A percentile compares a stretch with the other conserved stretches of the same genome.
These are phyloP conservation scores for Antechinus stuartii DNA, from an alignment of 2,113 vertebrate genomes.

Conservation along the genomic window DNA sequence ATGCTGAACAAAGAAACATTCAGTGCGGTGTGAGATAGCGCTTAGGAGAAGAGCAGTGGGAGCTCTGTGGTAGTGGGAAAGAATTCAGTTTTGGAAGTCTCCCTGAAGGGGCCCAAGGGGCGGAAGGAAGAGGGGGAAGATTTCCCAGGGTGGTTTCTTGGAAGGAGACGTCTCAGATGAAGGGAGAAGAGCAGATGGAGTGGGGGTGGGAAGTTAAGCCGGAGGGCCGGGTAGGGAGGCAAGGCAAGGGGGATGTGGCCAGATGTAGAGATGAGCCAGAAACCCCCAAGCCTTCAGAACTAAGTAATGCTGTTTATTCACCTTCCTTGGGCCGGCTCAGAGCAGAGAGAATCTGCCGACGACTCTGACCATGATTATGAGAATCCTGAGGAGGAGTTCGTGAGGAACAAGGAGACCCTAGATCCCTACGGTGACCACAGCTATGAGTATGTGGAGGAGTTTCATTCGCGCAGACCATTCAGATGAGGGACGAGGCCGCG, in stretches of 20 bases:
- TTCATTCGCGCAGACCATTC: background rate
- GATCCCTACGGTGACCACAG: constrained; percentile 63
- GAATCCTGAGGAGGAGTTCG: constrained; percentile 66
- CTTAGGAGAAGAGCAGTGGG: background rate
- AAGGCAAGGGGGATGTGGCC: no score
- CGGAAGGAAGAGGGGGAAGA: background rate
- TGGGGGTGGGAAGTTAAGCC: background rate
- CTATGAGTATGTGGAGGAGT: background rate
- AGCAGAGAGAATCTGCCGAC: background rate
- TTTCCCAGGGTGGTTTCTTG: background rate
- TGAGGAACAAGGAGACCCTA: constrained; percentile 63
- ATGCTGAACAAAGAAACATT: background rate
- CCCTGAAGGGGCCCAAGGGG: background rate
- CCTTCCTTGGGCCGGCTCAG: background rate
- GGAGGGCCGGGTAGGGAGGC: background rate
- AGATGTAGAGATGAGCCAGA: background rate
- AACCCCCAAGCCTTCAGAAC: background rate
- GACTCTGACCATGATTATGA: constrained; percentile 84
- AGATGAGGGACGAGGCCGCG: background rate
- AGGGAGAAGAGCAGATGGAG: background rate
- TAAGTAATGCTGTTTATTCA: background rate
- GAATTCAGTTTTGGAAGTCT: background rate
- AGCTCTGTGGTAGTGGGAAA: background rate
- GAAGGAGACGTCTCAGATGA: background rate
- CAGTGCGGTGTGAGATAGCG: background rate